Percentiles rank a stretch among this genome's conserved stretches.
Conservation (phyloP, 2,888 invertebrate species). For the Asteroscopus sphinx region DNA sequence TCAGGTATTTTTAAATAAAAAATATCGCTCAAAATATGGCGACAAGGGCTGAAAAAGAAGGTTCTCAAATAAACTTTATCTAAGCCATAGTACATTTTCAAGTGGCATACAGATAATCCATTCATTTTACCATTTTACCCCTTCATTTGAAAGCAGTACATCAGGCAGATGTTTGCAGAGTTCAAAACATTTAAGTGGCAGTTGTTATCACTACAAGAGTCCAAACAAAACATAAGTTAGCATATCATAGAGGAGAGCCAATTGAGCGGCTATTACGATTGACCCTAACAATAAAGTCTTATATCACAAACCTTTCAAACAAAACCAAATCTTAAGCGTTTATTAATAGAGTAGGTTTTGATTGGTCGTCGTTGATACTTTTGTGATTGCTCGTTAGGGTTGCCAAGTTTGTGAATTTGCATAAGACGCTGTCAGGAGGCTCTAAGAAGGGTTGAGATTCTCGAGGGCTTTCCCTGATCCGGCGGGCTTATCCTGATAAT, state of each 20-base stretch:
- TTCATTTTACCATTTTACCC: not conserved
- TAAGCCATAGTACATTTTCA: too few species aligned
- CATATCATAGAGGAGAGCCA: conserved; percentile 81
- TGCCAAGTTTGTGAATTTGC: conserved; percentile 86
- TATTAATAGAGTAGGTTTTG: conserved; percentile 39
- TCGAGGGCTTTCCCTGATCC: conserved; percentile 87
- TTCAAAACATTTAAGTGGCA: conserved; percentile 46
- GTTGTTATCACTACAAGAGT: conserved; percentile 58
- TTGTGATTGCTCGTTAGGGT: conserved; percentile 53
- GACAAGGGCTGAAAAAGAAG: too few species aligned
- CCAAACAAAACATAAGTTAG: conserved; percentile 77
- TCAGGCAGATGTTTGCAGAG: conserved; percentile 19
- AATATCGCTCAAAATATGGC: too few species aligned
- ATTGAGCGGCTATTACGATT: conserved; percentile 82
- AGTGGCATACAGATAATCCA: not conserved
- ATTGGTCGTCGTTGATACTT: conserved; percentile 8
- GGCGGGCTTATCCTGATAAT: conserved; percentile 88
- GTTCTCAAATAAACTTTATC: too few species aligned
- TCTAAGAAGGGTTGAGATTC: conserved; percentile 87
- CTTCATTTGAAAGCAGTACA: conserved; percentile 14
- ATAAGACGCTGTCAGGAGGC: conserved; percentile 86
- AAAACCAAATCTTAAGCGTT: conserved; percentile 38
- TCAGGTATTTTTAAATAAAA: too few species aligned
- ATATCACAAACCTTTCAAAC: conserved; percentile 24
- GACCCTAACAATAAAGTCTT: conserved; percentile 48